A percentile compares a stretch with the other conserved stretches of the same genome.
phyloP scores from a whole-genome alignment of 2,888 invertebrate species.

The Scaptomyza reducta region DNA sequence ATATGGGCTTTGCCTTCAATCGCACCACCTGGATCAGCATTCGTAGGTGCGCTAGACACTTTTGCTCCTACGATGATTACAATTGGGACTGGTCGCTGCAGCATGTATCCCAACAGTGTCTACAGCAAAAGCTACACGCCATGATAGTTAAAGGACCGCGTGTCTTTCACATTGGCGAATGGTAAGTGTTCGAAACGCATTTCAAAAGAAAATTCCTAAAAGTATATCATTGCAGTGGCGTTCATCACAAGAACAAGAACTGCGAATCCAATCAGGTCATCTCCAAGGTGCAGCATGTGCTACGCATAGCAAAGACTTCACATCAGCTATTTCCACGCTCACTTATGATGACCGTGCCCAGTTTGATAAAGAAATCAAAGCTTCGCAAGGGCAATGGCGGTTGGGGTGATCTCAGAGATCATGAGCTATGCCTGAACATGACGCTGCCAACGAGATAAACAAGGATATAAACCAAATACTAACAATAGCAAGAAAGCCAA shows the following conservation, averaged over 20 bases:
- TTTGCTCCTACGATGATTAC: constrained; percentile 99
- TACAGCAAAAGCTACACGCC: constrained; percentile 91
- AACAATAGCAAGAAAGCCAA: constrained; percentile 24
- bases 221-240: constrained; percentile 88
- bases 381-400: constrained; percentile 97
- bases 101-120: constrained; percentile 93
- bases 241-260: constrained; percentile 97
- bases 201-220: background rate
- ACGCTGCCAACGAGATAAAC: constrained; percentile 84
- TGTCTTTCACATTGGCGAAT: constrained; percentile 99
- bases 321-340: constrained; percentile 89
- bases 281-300: constrained; percentile 92
- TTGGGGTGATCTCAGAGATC: constrained; percentile 97
- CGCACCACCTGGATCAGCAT: constrained; percentile 94
- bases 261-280: constrained; percentile 94
- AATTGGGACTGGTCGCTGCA: constrained; percentile 99
- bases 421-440: constrained; percentile 91
- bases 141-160: constrained; percentile 96
- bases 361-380: constrained; percentile 89
- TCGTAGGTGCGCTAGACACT: constrained; percentile 91
- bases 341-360: constrained; percentile 88
- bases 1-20: constrained; percentile 99
- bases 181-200: constrained; percentile 86
- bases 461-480: constrained; percentile 35
- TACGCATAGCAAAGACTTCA: constrained; percentile 88